phyloP scores from a whole-genome alignment of 2,113 vertebrate species.

The Lepus europaeus region DNA sequence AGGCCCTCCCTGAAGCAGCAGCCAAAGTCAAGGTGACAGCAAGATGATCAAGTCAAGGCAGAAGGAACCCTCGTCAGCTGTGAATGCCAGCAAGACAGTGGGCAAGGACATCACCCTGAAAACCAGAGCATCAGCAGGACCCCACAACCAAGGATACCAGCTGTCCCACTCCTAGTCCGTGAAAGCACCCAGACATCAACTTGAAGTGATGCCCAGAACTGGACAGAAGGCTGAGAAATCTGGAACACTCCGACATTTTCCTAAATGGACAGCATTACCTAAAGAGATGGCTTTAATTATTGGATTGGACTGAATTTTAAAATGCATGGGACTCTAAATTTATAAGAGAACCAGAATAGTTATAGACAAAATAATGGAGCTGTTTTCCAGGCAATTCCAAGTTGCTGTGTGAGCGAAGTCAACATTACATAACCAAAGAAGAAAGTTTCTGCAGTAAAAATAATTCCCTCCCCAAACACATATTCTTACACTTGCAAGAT shows the following conservation, averaged over 20 bases:
- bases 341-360: slow-evolving; percentile 59
- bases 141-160: background rate
- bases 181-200: background rate
- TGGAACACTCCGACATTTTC: slow-evolving; percentile 50
- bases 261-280: slow-evolving; percentile 55
- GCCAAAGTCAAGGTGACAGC: background rate
- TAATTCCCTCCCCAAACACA: background rate
- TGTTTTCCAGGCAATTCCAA: slow-evolving; percentile 55
- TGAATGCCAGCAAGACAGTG: background rate
- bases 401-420: slow-evolving; percentile 51
- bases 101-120: background rate
- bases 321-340: slow-evolving; percentile 60
- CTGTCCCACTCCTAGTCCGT: background rate
- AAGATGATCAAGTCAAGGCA: background rate
- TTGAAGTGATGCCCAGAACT: background rate
- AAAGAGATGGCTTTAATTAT: slow-evolving; percentile 62
- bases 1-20: background rate
- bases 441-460: slow-evolving; percentile 51
- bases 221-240: slow-evolving; percentile 52
- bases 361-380: slow-evolving; percentile 70
- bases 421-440: slow-evolving; percentile 53
- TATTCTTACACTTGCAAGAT: background rate
- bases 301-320: slow-evolving; percentile 62
- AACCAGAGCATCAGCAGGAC: background rate
- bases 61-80: background rate